phyloP scores from a whole-genome alignment of 2,888 invertebrate species.

The Parnassius orleans region DNA sequence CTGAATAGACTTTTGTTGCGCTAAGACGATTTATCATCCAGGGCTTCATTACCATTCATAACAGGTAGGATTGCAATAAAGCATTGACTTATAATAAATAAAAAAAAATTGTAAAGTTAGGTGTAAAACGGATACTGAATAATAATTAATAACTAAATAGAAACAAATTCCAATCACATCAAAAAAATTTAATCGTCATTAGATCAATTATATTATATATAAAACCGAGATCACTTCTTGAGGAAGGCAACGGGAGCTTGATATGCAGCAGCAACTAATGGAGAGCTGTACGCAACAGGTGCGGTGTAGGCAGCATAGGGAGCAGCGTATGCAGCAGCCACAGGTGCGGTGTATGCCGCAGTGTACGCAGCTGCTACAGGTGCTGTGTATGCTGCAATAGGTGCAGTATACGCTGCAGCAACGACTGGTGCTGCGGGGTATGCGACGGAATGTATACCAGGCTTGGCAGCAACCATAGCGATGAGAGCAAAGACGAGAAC shows the following conservation, averaged over 20 bases:
- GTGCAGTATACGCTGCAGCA: constrained; percentile 51
- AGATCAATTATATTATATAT: background rate
- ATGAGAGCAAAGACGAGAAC: constrained; percentile 59
- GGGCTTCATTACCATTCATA: too few relatives aligned
- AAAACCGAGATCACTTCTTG: constrained; percentile 2
- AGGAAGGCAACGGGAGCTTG: constrained; percentile 19
- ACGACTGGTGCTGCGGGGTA: constrained; percentile 44
- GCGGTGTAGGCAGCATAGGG: constrained; percentile 41
- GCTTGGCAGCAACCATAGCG: constrained; percentile 65
- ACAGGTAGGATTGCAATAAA: background rate
- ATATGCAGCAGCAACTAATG: constrained; percentile 21
- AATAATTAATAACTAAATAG: background rate
- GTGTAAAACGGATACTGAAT: background rate
- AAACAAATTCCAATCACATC: background rate
- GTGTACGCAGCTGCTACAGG: constrained; percentile 58
- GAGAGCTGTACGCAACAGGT: constrained; percentile 36
- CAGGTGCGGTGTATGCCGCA: constrained; percentile 45
- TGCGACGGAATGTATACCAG: constrained; percentile 60
- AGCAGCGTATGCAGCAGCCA: constrained; percentile 36
- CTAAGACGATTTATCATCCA: too few relatives aligned
- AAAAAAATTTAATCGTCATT: background rate
- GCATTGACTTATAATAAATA: background rate
- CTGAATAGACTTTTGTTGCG: too few relatives aligned
- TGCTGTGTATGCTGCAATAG: constrained; percentile 51
- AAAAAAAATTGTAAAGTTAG: background rate